Base-by-base conservation (phyloP, 2,113 vertebrate genomes). In the Trematomus loennbergii region DNA sequence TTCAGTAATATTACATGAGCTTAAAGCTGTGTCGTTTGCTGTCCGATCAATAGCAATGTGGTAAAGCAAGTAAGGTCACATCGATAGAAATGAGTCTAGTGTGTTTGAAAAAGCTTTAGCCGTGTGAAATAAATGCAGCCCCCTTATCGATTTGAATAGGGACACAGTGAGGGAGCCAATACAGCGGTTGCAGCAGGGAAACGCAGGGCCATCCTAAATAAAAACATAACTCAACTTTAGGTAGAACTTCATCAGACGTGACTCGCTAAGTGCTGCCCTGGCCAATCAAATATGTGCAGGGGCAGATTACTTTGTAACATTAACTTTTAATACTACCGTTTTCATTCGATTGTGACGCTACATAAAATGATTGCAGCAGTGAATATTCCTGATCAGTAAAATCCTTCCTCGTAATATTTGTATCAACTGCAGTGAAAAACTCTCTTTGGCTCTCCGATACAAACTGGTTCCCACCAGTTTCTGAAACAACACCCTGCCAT, bases 81-180 rank as follows among this genome's bases (percentile, higher is more conserved):
- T 60, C 12, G 33, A 18, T 16, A 15, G 12, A 58, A 72, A 20
- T 15, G 0, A 48, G 67, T 40, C 22, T 49, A 46, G 9, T 36
- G n/a, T 12, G 61, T 66, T 70, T 17, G 15, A 58, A 55, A 43
- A 9, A 2, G 57, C 11, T 16, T 55, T 8, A 61, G 48, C 36
- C 7, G 22, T 64, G 46, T 48, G 25, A 25, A 29, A 58, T 22
- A 58, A 49, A 40, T 1, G 1, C 12, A 17, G 33, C 5, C 15
- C 11, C n/a, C 10, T 61, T 46, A 58, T 20, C 12, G 18, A 76
- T 66, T 76, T 40, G 4, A 67, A 64, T 49, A 25, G 66, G 40
- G 15, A 55, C 25, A 18, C 49, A 58, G 40, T 15, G 25, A 17
- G 48, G 8, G 17, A 3, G 20, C 46, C 25, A 25, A 16, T 20